These are phyloP conservation scores for Triplophysa yarkandensis DNA, from an alignment of 2,797 vertebrate species.

Conservation along the genomic window DNA sequence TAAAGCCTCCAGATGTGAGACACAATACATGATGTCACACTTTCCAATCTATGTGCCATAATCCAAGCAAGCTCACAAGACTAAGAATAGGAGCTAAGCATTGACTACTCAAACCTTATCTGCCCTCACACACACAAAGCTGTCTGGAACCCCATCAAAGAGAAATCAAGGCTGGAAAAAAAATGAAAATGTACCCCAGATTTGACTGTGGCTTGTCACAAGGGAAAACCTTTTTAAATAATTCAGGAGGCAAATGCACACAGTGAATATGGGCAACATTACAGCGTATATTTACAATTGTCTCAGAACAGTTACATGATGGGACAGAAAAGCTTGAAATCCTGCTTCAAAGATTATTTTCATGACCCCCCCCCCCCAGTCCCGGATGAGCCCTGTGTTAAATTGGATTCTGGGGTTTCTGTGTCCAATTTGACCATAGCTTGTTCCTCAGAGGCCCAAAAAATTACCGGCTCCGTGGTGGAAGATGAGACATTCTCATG, in stretches of 20 bases:
- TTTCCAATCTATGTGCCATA: constrained; percentile 41
- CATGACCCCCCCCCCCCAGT: constrained; percentile 14
- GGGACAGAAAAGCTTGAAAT: constrained; percentile 7
- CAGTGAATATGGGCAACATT: constrained; percentile 37
- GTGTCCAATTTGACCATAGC: constrained; percentile 40
- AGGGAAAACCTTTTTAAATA: constrained; percentile 49
- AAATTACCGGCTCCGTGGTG: constrained; percentile 15
- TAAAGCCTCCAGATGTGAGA: constrained; percentile 20
- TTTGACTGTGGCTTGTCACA: constrained; percentile 42
- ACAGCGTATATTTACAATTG: constrained; percentile 47
- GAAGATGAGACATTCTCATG: constrained; percentile 29
- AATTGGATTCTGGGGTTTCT: constrained; percentile 39
- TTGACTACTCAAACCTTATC: constrained; percentile 45
- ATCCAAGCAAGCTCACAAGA: constrained; percentile 42
- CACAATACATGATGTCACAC: constrained; percentile 46
- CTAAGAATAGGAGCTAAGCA: constrained; percentile 29
- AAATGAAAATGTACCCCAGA: constrained; percentile 10
- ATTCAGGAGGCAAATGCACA: constrained; percentile 35
- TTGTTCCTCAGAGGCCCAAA: constrained; percentile 24
- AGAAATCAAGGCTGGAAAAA: constrained; percentile 7
- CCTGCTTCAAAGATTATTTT: constrained; percentile 42
- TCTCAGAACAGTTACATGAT: constrained; percentile 40
- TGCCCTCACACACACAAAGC: constrained; percentile 48
- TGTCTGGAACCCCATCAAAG: constrained; percentile 47
- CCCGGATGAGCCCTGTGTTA: constrained; percentile 12